phyloP scores from a whole-genome alignment of 1,140 invertebrate species.

The Penaeus chinensis region DNA sequence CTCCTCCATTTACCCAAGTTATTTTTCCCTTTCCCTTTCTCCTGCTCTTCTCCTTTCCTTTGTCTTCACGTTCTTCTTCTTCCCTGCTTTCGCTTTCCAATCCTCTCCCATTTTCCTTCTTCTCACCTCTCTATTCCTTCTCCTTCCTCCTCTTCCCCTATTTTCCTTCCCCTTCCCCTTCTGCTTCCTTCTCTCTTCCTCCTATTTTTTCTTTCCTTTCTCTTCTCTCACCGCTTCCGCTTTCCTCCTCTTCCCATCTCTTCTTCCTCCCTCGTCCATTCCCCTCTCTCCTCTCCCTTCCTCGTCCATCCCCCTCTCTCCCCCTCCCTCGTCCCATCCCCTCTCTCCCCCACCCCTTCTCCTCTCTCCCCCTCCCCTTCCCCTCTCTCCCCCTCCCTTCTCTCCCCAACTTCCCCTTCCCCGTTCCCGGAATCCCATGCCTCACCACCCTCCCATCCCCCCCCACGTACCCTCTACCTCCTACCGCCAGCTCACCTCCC shows the following conservation, averaged over 20 bases:
- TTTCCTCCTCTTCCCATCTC: too few species aligned
- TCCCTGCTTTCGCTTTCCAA: too few species aligned
- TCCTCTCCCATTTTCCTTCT: background rate
- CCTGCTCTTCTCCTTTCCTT: background rate
- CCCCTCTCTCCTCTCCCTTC: too few species aligned
- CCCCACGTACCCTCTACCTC: background rate
- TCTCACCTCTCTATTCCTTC: background rate
- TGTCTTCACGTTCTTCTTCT: background rate
- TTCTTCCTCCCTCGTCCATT: background rate
- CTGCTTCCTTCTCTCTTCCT: background rate
- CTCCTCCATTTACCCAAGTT: background rate
- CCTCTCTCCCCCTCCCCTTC: background rate
- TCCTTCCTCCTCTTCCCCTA: background rate
- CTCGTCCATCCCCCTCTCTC: background rate
- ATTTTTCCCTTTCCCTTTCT: conserved; percentile 6
- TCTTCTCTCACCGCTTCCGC: too few species aligned
- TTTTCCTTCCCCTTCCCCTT: too few species aligned
- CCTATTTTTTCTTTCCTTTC: too few species aligned
- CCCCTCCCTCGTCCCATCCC: background rate
- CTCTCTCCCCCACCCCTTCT: background rate
- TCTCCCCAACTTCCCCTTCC: background rate
- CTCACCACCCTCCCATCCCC: background rate
- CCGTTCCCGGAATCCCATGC: background rate
- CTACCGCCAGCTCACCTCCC: background rate
- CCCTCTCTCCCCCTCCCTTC: conserved; percentile 8